A percentile compares a stretch with the other conserved stretches of the same genome.
phyloP scores from a whole-genome alignment of 2,888 invertebrate species.

The Hesperia comma region DNA sequence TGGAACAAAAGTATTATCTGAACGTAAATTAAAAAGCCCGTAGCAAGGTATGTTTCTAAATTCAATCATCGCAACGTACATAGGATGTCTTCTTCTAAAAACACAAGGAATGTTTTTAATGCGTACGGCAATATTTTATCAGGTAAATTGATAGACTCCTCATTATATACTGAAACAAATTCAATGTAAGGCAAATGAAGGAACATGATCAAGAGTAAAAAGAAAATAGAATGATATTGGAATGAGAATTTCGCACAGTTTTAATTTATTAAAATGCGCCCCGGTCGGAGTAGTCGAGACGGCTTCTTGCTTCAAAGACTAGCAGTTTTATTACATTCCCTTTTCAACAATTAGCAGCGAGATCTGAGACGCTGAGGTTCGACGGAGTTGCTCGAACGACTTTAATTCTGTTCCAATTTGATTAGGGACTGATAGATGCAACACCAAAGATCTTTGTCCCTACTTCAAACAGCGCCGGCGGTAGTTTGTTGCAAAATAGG shows the following conservation, averaged over 20 bases:
- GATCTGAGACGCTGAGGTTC: conserved; percentile 68
- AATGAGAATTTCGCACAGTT: conserved; percentile 79
- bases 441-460: conserved; percentile 57
- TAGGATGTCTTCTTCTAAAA: conserved; percentile 21
- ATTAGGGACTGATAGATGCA: conserved; percentile 66
- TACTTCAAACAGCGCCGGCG: conserved; percentile 61
- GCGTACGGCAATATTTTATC: conserved; percentile 52
- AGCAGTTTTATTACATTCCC: conserved; percentile 79
- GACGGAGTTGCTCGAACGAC: conserved; percentile 68
- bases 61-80: not conserved
- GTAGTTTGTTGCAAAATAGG: conserved; percentile 66
- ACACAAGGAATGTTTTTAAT: conserved; percentile 51
- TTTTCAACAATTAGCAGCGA: conserved; percentile 78
- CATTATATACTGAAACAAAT: conserved; percentile 61
- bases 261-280: conserved; percentile 83
- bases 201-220: conserved; percentile 57
- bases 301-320: conserved; percentile 77
- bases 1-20: not conserved
- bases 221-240: conserved; percentile 75
- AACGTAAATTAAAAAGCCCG: not conserved
- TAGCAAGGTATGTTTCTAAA: not conserved
- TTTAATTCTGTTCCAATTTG: conserved; percentile 71
- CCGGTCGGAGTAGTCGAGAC: conserved; percentile 63
- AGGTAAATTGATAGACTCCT: conserved; percentile 59
- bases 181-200: conserved; percentile 64